Evolutionary conservation across 2,888 invertebrate species (phyloP), one percentile per base, ranked within the genome.

Genomic region (Lepidonotus clava): DNA sequence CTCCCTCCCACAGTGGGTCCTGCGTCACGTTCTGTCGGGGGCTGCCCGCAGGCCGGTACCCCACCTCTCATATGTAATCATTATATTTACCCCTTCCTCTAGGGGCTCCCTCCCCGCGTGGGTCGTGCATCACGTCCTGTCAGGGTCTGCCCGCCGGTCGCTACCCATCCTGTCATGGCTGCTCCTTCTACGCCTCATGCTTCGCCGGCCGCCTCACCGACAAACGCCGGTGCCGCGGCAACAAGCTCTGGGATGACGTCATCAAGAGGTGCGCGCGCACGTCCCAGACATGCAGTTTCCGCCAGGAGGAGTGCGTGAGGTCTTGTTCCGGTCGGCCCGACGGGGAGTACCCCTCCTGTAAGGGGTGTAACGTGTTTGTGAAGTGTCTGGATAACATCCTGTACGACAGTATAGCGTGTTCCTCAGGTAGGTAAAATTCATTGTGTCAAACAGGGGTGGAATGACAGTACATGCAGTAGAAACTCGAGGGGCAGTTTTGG

Each of bases 191-290:
- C 28, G 38, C 40, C 38, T 32, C 66, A 6, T 84, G 84, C 61
- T 34, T 51, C 21, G 46, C 40, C 5, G 84, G 84, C 40, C 0
- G 0, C 0, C 40, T 84, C 24, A n/a, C 11, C n/a, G 66, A 66
- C 41, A 84, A 84, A 18, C 28, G 51, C n/a, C 90, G 89, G 21
- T 91, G 91, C 88, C 91, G 91, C 0, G 40, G 80, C 6, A 87
- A 87, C 36, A 86, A 90, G n/a, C 88, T 88, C 80, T 91, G 90
- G 89, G 91, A 91, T 80, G 90, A 91, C 87, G 89, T 89, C 56
- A 56, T 84, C 4, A 90, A 90, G 76, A 88, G 87, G 6, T 91
- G 91, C 53, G 86, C 89, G 51, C 88, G 67, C n/a, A 83, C 88
- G 32, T 90, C 90, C 1, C 89, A 88, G 4, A 90, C 90, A 0